phyloP scores from a whole-genome alignment of 2,113 vertebrate species.

The Phrynocephalus versicolor region DNA sequence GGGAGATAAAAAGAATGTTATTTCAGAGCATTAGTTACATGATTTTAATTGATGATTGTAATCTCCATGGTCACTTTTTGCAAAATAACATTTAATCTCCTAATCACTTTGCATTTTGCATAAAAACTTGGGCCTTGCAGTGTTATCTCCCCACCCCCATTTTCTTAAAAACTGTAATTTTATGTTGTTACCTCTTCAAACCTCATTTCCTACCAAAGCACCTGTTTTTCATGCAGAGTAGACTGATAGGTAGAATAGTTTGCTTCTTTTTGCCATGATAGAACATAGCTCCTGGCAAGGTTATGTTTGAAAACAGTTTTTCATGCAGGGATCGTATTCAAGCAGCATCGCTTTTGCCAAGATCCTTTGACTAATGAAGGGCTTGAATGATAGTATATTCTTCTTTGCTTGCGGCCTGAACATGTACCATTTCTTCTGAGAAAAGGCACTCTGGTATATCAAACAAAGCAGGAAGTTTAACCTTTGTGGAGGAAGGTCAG shows the following conservation, averaged over 20 bases:
- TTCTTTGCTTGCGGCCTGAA: slow-evolving; percentile 69
- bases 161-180: slow-evolving; percentile 59
- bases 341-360: slow-evolving; percentile 73
- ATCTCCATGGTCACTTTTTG: slow-evolving; percentile 79
- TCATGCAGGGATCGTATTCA: slow-evolving; percentile 73
- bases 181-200: slow-evolving; percentile 69
- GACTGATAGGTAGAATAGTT: slow-evolving; percentile 77
- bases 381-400: slow-evolving; percentile 63
- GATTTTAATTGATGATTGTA: slow-evolving; percentile 84
- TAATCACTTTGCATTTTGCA: slow-evolving; percentile 78
- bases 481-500: slow-evolving; percentile 78
- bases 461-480: slow-evolving; percentile 77
- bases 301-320: slow-evolving; percentile 83
- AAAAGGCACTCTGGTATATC: slow-evolving; percentile 71
- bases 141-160: slow-evolving; percentile 65
- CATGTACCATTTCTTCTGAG: slow-evolving; percentile 76
- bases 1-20: slow-evolving; percentile 75
- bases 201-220: slow-evolving; percentile 71
- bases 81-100: slow-evolving; percentile 79
- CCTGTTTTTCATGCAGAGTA: slow-evolving; percentile 80
- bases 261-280: slow-evolving; percentile 78
- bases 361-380: slow-evolving; percentile 79
- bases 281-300: slow-evolving; percentile 82
- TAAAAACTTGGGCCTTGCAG: slow-evolving; percentile 71
- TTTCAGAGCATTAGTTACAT: slow-evolving; percentile 81